Evolutionary conservation across 2,113 vertebrate species (phyloP).

Genomic region (Eolophus roseicapilla): DNA sequence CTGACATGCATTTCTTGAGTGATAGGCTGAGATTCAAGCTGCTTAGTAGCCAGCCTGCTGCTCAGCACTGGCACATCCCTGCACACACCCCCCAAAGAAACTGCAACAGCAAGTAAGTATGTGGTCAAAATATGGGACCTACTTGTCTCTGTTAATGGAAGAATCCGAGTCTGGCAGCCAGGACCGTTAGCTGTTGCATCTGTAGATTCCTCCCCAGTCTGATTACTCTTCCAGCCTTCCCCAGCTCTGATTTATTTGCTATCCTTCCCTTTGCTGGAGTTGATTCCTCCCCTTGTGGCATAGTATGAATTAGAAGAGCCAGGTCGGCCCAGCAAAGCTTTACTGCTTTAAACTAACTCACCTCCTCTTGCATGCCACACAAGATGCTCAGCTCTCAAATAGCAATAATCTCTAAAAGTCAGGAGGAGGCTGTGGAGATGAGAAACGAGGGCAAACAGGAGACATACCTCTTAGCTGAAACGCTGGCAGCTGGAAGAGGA

Average conservation of each 20-base stretch:
- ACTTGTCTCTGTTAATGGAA: neutral
- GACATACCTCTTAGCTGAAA: neutral
- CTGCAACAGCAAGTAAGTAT: neutral
- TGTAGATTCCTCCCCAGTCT: neutral
- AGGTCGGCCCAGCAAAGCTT: neutral
- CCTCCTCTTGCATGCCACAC: neutral
- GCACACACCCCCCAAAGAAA: neutral
- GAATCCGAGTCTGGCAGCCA: neutral
- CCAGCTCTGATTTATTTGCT: neutral
- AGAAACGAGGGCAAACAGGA: constrained; percentile 11
- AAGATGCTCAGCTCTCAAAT: neutral
- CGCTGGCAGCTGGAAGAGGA: neutral
- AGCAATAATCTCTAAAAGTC: neutral
- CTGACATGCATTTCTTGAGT: neutral
- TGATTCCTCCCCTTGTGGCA: neutral
- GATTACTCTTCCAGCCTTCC: neutral
- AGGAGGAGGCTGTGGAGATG: neutral
- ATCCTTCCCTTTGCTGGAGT: neutral
- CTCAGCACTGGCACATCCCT: neutral
- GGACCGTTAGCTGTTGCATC: neutral
- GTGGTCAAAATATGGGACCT: neutral
- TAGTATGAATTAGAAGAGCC: neutral
- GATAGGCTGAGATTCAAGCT: neutral
- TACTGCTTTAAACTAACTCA: neutral
- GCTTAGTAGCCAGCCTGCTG: neutral